These are phyloP conservation scores for Diarsia brunnea DNA, from an alignment of 2,888 invertebrate species.

Conservation along the genomic window DNA sequence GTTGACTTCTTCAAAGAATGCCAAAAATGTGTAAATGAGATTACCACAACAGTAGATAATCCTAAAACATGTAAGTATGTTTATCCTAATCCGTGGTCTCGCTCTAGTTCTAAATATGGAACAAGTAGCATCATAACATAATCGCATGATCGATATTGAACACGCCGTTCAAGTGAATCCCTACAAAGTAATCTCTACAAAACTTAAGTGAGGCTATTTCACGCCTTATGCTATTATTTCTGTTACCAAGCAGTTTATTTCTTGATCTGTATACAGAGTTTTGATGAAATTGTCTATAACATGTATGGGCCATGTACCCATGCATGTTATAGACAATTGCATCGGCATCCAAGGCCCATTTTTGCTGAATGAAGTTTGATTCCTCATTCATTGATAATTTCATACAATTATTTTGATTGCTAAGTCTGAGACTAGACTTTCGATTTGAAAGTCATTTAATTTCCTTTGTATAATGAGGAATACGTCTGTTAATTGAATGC, in stretches of 20 bases:
- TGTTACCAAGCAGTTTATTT: conserved; percentile 29
- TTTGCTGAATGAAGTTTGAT: background rate
- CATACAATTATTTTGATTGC: background rate
- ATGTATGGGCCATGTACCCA: too few species aligned
- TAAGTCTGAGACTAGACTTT: background rate
- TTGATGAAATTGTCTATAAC: too few species aligned
- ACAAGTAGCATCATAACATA: conserved; percentile 57
- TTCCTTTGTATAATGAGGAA: conserved; percentile 17
- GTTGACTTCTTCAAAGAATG: background rate
- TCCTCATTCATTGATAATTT: background rate
- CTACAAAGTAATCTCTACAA: conserved; percentile 62
- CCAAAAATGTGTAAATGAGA: conserved; percentile 9
- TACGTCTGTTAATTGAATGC: conserved; percentile 11
- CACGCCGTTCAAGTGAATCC: conserved; percentile 63
- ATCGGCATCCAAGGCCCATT: background rate
- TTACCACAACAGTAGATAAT: conserved; percentile 13
- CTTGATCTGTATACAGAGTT: background rate
- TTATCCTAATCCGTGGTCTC: conserved; percentile 45
- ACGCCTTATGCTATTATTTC: conserved; percentile 33
- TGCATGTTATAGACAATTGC: background rate
- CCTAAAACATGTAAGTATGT: conserved; percentile 24
- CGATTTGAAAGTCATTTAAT: background rate
- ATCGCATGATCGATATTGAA: conserved; percentile 63
- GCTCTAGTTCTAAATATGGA: conserved; percentile 56
- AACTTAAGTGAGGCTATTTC: conserved; percentile 59